Evolutionary conservation across 2,113 vertebrate species (phyloP), one percentile per base, ranked within the genome.

Genomic region (Martes martes): DNA sequence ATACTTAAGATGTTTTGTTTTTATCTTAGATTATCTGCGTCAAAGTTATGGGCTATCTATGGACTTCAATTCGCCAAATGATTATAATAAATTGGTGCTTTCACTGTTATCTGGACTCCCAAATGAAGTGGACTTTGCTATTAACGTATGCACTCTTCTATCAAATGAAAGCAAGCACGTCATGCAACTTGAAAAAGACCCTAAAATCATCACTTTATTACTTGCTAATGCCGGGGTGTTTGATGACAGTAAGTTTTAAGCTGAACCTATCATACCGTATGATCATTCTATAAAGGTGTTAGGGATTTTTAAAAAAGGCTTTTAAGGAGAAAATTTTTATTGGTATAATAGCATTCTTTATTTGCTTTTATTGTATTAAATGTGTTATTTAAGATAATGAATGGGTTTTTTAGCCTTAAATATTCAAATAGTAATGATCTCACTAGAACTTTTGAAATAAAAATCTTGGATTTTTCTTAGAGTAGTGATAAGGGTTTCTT

Each of bases 21-120:
- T 95, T 97, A 39, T 85, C 76, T 96, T 98, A 99, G 99, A 99
- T 99, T 99, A 99, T 99, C 99, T 99, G 97, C 99, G 99, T 98
- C 99, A 99, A 99, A 99, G 99, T 98, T 99, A 99, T 98, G 99
- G 99, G 98, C 99, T 99, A 96, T 99, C 99, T 95, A 99, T 99
- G 97, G 99, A 99, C 97, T 99, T 99, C 95, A 99, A 99, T 97
- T 99, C 99, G 93, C 99, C 99, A 98, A 99, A 99, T 95, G 99
- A 99, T 99, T 99, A 99, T 99, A 99, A 99, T 99, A 99, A 99
- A 99, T 98, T 99, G 99, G 99, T 99, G 99, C 99, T 99, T 98
- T 99, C 99, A 95, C 99, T 99, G 93, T 99, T 99, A 95, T 99
- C 99, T 98, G 99, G 99, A 98, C 99, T 99, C 98, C 99, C 99